Evolutionary conservation across 2,797 vertebrate genomes (phyloP), one percentile per base, ranked within the genome.

Genomic region (Pangasius djambal): DNA sequence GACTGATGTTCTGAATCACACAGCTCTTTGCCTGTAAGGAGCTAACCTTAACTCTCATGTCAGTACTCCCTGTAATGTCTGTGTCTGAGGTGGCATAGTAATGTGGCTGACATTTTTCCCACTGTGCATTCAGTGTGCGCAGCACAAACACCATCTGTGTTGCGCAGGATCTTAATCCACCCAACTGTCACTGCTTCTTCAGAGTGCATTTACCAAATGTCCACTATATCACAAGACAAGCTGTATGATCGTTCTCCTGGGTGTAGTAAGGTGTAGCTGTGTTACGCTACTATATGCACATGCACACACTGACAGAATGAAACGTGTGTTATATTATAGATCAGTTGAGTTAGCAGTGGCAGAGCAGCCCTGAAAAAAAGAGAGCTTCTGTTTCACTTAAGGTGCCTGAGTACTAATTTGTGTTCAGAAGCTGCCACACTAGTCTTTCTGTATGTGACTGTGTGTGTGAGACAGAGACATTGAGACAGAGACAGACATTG

Each of bases 61-160:
- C 59, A 0, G 3, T 63, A 3, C 31, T 22, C 10, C 44, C 34
- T 63, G 34, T 16, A n/a, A n/a, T 10, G 15, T 48, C 15, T 2
- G 16, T 9, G 59, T 13, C 40, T 15, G 79, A 82, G 34, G 5
- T 28, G 18, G 9, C 16, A 22, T 34, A 22, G 52, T 81, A 37
- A 57, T 13, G 57, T 10, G 6, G 50, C 55, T 59, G 79, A 83
- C 79, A 6, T 82, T 61, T 61, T 82, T 25, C 18, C 37, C 37
- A 48, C 25, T 18, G 25, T 67, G 40, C 40, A 8, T 18, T 67
- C 40, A 44, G 31, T 34, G 78, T 59, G 16, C 3, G 1, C 52
- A 6, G 40, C 13, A 83, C 40, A 83, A 48, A 50, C 82, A 31
- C 82, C 82, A 84, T 50, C 61, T 31, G 40, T 67, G 82, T 50